A percentile compares a stretch with the other conserved stretches of the same genome.
phyloP scores from a whole-genome alignment of 2,888 invertebrate species.

The Aromia moschata region DNA sequence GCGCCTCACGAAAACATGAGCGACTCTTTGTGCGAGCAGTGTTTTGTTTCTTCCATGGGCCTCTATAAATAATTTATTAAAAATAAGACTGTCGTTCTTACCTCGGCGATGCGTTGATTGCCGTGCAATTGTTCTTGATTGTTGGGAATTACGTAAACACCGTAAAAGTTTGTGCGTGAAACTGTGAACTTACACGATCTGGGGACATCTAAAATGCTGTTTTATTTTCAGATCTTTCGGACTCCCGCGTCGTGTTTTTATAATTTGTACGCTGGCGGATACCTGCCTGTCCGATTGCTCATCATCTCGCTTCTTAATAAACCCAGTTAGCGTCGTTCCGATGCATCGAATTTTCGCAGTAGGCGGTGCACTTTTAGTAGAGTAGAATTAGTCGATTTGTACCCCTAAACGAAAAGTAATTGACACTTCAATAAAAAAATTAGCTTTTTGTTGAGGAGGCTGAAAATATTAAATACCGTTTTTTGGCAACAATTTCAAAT shows the following conservation, averaged over 20 bases:
- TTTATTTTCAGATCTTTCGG: conserved; percentile 63
- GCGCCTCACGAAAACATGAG: conserved; percentile 45
- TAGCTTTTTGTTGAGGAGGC: no score
- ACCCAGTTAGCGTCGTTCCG: no score
- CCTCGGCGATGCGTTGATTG: conserved; percentile 9
- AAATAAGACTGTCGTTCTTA: conserved; percentile 15
- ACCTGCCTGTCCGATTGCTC: conserved; percentile 19
- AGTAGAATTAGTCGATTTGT: no score
- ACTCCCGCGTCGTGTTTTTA: conserved; percentile 59
- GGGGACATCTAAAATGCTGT: conserved; percentile 62
- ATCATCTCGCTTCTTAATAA: no score
- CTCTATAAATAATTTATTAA: conserved; percentile 1
- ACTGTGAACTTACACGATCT: conserved; percentile 60
- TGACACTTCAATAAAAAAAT: no score
- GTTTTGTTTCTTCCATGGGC: conserved; percentile 10
- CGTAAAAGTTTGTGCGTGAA: conserved; percentile 54
- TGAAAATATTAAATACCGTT: no score
- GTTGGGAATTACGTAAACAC: conserved; percentile 48
- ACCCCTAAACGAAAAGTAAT: no score
- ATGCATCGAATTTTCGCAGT: no score
- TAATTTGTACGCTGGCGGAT: conserved; percentile 34
- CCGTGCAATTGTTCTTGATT: conserved; percentile 20
- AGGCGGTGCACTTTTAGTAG: no score
- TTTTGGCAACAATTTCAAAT: no score
- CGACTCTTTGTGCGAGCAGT: conserved; percentile 16